phyloP scores from a whole-genome alignment of 2,888 invertebrate genomes.

The Drosophila recens region DNA sequence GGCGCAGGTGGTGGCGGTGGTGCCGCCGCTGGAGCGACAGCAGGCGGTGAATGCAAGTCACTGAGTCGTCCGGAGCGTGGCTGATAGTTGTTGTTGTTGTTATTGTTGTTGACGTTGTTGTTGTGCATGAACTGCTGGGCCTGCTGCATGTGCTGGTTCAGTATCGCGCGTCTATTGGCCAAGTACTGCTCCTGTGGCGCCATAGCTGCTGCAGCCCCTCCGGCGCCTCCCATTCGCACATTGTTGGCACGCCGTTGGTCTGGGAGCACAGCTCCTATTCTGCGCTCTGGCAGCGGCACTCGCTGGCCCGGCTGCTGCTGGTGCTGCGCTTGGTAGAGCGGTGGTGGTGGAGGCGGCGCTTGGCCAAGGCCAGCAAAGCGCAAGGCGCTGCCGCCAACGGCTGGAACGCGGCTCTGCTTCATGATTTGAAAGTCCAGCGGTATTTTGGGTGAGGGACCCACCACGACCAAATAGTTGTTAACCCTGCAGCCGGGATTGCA shows the following conservation, averaged over 20 bases:
- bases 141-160: constrained; percentile 80
- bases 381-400: constrained; percentile 68
- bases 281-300: constrained; percentile 46
- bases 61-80: constrained; percentile 79
- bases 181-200: constrained; percentile 81
- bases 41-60: constrained; percentile 72
- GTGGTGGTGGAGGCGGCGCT: constrained; percentile 57
- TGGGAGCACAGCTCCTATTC: constrained; percentile 39
- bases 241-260: constrained; percentile 66
- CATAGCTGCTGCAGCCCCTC: constrained; percentile 49
- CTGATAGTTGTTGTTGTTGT: constrained; percentile 74
- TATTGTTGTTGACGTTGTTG: constrained; percentile 73
- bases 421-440: constrained; percentile 85
- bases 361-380: constrained; percentile 59
- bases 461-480: constrained; percentile 91
- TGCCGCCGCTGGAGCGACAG: constrained; percentile 41
- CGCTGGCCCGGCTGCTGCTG: constrained; percentile 50
- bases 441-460: constrained; percentile 85
- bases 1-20: constrained; percentile 18
- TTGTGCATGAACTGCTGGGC: constrained; percentile 79
- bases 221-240: constrained; percentile 67
- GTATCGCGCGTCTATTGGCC: constrained; percentile 82
- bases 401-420: constrained; percentile 83
- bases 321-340: constrained; percentile 40
- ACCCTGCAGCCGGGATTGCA: constrained; percentile 95